Evolutionary conservation across 2,113 vertebrate genomes (phyloP).

Genomic region (Calypte anna): DNA sequence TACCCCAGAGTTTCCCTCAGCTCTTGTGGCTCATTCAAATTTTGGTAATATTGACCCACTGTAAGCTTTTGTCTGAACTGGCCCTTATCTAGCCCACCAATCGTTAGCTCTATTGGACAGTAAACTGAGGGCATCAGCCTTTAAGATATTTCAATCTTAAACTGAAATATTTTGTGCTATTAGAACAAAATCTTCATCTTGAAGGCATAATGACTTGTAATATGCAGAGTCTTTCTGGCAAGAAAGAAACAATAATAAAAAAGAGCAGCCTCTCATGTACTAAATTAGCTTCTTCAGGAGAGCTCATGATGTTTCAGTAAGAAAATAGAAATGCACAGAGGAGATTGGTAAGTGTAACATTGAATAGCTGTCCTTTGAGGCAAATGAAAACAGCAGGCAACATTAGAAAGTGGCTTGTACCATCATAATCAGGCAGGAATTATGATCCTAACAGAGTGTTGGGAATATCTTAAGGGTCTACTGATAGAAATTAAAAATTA

Average conservation of each 20-base stretch:
- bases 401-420: neutral
- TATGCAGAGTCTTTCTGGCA: neutral
- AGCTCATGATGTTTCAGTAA: neutral
- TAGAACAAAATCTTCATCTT: neutral
- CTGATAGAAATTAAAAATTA: neutral
- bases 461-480: neutral
- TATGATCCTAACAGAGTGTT: neutral
- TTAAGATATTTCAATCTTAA: neutral
- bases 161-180: neutral
- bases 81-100: too few species aligned
- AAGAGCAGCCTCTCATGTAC: neutral
- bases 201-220: neutral
- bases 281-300: neutral
- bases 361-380: neutral
- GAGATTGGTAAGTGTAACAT: neutral
- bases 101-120: too few species aligned
- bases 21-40: too few species aligned
- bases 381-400: neutral
- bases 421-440: neutral
- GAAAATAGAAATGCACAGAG: neutral
- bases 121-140: too few species aligned
- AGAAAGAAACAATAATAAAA: neutral
- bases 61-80: too few species aligned
- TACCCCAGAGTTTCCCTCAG: too few species aligned
- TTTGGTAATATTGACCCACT: too few species aligned